These are phyloP conservation scores for Galerucella pusilla DNA, from an alignment of 2,888 invertebrate species.

Conservation along the genomic window DNA sequence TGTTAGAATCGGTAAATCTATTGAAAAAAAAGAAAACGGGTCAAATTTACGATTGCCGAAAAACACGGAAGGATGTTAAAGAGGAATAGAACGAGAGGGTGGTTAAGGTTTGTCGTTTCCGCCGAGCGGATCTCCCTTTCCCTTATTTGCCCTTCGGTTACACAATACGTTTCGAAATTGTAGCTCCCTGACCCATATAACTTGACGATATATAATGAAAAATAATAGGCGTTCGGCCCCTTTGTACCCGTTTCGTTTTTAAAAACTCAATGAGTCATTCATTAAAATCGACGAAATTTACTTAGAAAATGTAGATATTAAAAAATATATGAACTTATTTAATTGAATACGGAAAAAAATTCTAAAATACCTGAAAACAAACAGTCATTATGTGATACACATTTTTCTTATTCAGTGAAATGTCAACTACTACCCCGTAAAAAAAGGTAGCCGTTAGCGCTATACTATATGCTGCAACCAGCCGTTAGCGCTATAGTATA, in stretches of 20 bases:
- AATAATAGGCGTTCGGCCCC: conserved; percentile 6
- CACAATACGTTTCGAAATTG: conserved; percentile 30
- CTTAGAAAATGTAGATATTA: too few relatives aligned
- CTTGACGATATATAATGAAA: conserved; percentile 14
- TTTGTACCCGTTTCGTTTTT: neutral
- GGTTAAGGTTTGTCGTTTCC: conserved; percentile 30
- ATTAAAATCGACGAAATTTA: neutral
- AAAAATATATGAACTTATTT: too few relatives aligned
- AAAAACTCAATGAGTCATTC: neutral
- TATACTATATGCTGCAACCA: too few relatives aligned
- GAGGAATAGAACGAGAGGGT: conserved; percentile 20
- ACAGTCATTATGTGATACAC: too few relatives aligned
- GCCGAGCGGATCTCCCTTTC: conserved; percentile 21
- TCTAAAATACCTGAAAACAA: too few relatives aligned
- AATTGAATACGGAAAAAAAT: too few relatives aligned
- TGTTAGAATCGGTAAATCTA: neutral
- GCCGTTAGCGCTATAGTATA: too few relatives aligned
- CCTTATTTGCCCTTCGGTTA: conserved; percentile 31
- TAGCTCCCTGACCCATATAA: conserved; percentile 31
- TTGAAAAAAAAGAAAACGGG: neutral
- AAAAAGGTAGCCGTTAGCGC: too few relatives aligned
- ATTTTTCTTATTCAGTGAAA: too few relatives aligned
- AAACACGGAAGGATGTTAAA: neutral
- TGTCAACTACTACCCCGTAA: too few relatives aligned
- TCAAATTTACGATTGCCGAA: conserved; percentile 8